Evolutionary conservation across 2,888 invertebrate genomes (phyloP).

Genomic region (Mimas tiliae): DNA sequence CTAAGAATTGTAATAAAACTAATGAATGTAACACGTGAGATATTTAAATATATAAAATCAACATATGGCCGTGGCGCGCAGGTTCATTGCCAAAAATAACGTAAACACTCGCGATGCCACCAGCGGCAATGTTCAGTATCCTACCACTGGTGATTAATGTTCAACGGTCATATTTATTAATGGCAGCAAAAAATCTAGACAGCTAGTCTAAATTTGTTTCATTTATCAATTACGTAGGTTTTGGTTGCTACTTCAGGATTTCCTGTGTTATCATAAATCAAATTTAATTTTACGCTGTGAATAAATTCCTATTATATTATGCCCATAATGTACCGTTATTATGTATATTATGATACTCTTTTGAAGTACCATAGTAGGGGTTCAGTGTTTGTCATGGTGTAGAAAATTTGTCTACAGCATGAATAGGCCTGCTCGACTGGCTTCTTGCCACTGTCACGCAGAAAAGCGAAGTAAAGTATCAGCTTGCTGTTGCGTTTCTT

Average conservation of each 20-base stretch:
- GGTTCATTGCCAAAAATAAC: slow-evolving; percentile 63
- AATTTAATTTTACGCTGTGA: background rate
- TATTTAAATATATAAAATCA: slow-evolving; percentile 26
- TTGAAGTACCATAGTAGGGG: too few relatives aligned
- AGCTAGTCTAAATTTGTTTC: slow-evolving; percentile 4
- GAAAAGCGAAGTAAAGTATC: too few relatives aligned
- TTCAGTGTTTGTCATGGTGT: too few relatives aligned
- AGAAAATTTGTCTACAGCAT: too few relatives aligned
- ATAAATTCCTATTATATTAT: background rate
- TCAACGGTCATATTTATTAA: slow-evolving; percentile 18
- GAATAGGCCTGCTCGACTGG: too few relatives aligned
- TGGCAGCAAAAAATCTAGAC: slow-evolving; percentile 12
- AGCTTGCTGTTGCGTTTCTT: too few relatives aligned
- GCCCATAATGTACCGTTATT: background rate
- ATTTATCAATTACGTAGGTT: slow-evolving; percentile 15
- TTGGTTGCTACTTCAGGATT: background rate
- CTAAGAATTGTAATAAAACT: too few relatives aligned
- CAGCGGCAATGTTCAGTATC: background rate
- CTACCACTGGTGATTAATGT: slow-evolving; percentile 10
- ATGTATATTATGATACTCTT: background rate
- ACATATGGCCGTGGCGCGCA: slow-evolving; percentile 37
- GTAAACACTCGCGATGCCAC: slow-evolving; percentile 11
- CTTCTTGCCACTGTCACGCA: too few relatives aligned
- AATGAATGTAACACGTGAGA: slow-evolving; percentile 20
- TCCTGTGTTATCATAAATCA: slow-evolving; percentile 1